A percentile compares a stretch with the other conserved stretches of the same genome.
phyloP scores from a whole-genome alignment of 2,113 vertebrate species.

The Percina caprodes region DNA sequence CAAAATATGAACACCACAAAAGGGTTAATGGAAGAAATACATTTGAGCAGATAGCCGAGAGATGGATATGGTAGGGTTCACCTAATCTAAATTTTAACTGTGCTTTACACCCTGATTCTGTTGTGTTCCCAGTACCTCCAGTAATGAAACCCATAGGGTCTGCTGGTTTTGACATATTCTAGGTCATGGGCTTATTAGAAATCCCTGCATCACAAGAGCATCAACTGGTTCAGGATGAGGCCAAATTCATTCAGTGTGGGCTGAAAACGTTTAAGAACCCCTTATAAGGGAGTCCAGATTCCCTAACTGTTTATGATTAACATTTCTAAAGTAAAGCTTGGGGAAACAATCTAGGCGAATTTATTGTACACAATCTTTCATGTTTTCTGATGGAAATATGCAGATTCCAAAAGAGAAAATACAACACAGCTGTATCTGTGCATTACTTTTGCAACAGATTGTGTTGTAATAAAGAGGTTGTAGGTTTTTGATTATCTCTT shows the following conservation, averaged over 20 bases:
- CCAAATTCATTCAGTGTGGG: conserved; percentile 41
- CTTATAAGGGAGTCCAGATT: conserved; percentile 8
- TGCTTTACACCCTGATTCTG: conserved; percentile 3
- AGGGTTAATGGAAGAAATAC: too few relatives aligned
- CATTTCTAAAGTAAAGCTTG: conserved; percentile 8
- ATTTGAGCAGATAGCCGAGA: not conserved
- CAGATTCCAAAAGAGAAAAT: not conserved
- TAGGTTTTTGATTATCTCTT: not conserved
- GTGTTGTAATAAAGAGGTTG: not conserved
- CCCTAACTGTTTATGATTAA: conserved; percentile 35
- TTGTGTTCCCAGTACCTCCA: not conserved
- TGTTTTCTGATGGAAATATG: conserved; percentile 15
- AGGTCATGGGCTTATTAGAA: conserved; percentile 26
- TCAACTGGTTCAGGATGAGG: conserved; percentile 49
- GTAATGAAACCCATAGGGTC: conserved; percentile 22
- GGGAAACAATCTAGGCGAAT: not conserved
- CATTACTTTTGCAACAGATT: not conserved
- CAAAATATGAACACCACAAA: too few relatives aligned
- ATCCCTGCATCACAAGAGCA: conserved; percentile 26
- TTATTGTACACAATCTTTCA: not conserved
- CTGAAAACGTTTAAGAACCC: conserved; percentile 38
- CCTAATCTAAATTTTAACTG: not conserved
- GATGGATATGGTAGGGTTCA: conserved; percentile 4
- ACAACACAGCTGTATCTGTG: not conserved
- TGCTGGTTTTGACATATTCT: conserved; percentile 10